Evolutionary conservation across 2,888 invertebrate species (phyloP).

Genomic region (Chaitophorus viminalis): DNA sequence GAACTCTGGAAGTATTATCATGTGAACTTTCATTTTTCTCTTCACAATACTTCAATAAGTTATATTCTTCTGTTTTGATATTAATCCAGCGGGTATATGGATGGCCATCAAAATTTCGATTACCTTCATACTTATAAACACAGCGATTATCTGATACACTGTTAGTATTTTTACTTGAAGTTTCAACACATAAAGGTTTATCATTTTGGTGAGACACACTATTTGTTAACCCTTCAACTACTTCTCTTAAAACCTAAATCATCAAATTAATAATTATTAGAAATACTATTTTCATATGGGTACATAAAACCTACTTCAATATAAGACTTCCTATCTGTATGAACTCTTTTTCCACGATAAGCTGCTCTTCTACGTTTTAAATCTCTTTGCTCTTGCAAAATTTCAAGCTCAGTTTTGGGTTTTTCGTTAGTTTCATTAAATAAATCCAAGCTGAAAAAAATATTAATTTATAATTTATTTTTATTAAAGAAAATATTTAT

Average conservation of each 20-base stretch:
- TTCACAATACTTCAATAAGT: conserved; percentile 7
- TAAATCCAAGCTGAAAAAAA: conserved; percentile 12
- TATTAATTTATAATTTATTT: neutral
- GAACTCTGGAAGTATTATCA: neutral
- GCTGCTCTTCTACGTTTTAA: conserved; percentile 73
- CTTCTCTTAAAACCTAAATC: conserved; percentile 69
- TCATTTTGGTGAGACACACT: conserved; percentile 62
- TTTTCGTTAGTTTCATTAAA: conserved; percentile 32
- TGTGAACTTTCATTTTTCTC: neutral
- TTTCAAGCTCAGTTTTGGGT: conserved; percentile 66
- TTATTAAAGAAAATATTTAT: neutral
- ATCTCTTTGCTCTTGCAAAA: conserved; percentile 71
- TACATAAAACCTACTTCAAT: conserved; percentile 68
- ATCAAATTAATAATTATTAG: conserved; percentile 54
- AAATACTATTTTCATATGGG: neutral
- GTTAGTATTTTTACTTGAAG: neutral
- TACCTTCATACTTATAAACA: conserved; percentile 60
- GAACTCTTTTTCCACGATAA: conserved; percentile 70
- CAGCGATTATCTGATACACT: conserved; percentile 17
- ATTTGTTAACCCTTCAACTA: conserved; percentile 68
- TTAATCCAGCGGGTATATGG: conserved; percentile 63
- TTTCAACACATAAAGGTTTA: neutral
- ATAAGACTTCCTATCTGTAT: conserved; percentile 72
- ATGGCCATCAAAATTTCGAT: conserved; percentile 58
- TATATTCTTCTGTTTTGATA: conserved; percentile 61